Evolutionary conservation across 2,113 vertebrate genomes (phyloP).

Genomic region (Nerophis lumbriciformis): DNA sequence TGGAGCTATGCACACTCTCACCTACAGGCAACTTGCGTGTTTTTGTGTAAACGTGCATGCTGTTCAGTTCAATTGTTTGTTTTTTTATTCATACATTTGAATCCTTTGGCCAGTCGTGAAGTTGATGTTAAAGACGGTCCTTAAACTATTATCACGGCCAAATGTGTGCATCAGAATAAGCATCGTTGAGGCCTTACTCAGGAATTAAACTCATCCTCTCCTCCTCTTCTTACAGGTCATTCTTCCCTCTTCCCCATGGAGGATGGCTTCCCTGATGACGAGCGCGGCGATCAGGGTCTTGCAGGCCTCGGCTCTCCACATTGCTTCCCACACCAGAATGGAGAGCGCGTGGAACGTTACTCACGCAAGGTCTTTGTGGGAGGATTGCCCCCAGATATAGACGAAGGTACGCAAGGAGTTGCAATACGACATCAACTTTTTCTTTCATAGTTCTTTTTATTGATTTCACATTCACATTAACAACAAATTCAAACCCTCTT

Average conservation of each 20-base stretch:
- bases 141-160: neutral
- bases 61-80: constrained; percentile 1
- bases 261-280: constrained; percentile 95
- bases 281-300: constrained; percentile 90
- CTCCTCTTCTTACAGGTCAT: constrained; percentile 76
- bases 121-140: neutral
- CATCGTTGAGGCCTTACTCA: neutral
- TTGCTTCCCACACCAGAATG: constrained; percentile 98
- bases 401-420: constrained; percentile 81
- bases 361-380: constrained; percentile 98
- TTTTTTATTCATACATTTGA: neutral
- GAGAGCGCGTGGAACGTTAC: constrained; percentile 93
- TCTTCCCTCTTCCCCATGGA: constrained; percentile 98
- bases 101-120: neutral
- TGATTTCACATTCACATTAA: too few relatives aligned
- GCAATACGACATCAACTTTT: too few relatives aligned
- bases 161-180: neutral
- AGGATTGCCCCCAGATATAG: constrained; percentile 94
- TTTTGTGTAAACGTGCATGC: constrained; percentile 17
- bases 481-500: too few relatives aligned
- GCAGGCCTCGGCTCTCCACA: constrained; percentile 90
- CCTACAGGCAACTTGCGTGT: constrained; percentile 5
- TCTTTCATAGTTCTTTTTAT: too few relatives aligned
- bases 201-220: constrained; percentile 13
- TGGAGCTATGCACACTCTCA: constrained; percentile 17